Evolutionary conservation across 2,113 vertebrate genomes (phyloP).

Genomic region (Oncorhynchus mykiss): DNA sequence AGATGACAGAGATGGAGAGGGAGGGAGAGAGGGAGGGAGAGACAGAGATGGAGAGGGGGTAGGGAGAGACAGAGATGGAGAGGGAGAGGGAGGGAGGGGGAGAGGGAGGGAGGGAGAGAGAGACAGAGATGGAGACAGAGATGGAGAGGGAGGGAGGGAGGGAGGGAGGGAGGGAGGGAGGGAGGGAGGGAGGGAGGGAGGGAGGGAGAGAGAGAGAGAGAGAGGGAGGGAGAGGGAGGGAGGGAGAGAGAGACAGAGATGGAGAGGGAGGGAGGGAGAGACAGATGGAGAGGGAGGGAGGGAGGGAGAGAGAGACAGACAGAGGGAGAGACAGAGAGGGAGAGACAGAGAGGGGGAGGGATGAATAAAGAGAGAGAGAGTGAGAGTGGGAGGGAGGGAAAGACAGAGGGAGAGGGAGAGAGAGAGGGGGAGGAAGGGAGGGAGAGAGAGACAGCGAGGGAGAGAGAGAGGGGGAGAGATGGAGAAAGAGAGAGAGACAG

Average conservation of each 20-base stretch:
- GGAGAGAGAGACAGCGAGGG: background rate
- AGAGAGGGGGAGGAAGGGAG: background rate
- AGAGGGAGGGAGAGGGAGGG: no score
- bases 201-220: background rate
- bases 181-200: background rate
- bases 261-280: background rate
- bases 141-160: rapidly evolving
- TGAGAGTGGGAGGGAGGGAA: no score
- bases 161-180: background rate
- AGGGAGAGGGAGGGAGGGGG: background rate
- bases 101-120: background rate
- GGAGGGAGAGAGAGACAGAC: no score
- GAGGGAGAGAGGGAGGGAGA: no score
- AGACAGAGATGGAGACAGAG: no score
- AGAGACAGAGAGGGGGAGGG: background rate
- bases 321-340: background rate
- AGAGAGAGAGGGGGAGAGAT: background rate
- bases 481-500: background rate
- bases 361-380: background rate
- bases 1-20: background rate
- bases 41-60: background rate
- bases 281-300: no score
- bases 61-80: background rate
- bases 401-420: rapidly evolving
- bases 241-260: background rate